phyloP scores from a whole-genome alignment of 37 sponge, comb jelly and placozoan genomes.

The Haliclona indistincta region DNA sequence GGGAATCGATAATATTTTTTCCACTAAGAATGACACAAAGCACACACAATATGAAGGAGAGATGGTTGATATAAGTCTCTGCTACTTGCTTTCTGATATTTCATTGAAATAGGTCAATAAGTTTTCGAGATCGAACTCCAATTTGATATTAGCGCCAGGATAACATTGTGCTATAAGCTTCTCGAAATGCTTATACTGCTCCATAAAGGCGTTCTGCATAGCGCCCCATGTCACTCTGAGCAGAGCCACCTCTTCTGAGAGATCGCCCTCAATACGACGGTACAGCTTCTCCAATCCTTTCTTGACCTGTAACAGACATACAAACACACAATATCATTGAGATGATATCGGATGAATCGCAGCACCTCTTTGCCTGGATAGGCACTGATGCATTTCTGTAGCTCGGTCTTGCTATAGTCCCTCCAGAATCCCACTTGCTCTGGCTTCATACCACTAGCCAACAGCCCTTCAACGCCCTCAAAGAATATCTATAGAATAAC shows the following conservation, averaged over 20 bases:
- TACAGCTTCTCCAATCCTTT: constrained; percentile 87
- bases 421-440: constrained; percentile 87
- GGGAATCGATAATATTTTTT: no score
- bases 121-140: constrained; percentile 80
- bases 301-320: constrained; percentile 66
- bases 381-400: constrained; percentile 73
- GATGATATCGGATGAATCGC: not conserved
- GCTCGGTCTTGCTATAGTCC: constrained; percentile 74
- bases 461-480: constrained; percentile 83
- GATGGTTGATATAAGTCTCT: no score
- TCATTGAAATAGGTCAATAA: constrained; percentile 58
- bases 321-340: no score
- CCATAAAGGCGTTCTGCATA: constrained; percentile 88
- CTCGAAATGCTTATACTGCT: constrained; percentile 64
- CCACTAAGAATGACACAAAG: no score
- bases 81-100: no score
- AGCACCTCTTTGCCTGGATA: constrained; percentile 92
- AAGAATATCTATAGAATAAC: constrained; percentile 67
- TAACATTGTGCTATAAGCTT: constrained; percentile 81
- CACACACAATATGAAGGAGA: no score
- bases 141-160: constrained; percentile 71
- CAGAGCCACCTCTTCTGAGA: constrained; percentile 72
- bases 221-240: constrained; percentile 86
- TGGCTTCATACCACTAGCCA: constrained; percentile 71
- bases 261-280: constrained; percentile 84